phyloP scores from a whole-genome alignment of 1,140 invertebrate genomes.

The Amyelois transitella region DNA sequence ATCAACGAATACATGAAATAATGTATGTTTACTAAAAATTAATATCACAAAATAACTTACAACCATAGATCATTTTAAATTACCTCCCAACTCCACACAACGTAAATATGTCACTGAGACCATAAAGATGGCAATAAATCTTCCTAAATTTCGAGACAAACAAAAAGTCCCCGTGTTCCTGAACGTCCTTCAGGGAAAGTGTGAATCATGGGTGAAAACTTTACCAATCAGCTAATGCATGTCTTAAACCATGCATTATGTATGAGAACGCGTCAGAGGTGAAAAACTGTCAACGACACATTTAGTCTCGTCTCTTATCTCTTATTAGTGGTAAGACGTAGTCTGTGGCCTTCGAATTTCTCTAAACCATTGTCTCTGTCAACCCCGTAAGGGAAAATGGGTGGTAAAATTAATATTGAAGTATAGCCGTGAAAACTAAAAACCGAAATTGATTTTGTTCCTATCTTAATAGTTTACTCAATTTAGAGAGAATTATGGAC shows the following conservation, averaged over 20 bases:
- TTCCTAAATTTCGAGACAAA: neutral
- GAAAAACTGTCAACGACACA: too few relatives aligned
- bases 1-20: neutral
- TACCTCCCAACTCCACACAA: neutral
- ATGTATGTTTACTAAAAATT: neutral
- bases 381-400: too few relatives aligned
- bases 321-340: too few relatives aligned
- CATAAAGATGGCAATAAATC: constrained; percentile 4
- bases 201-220: constrained; percentile 19
- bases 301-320: too few relatives aligned
- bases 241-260: too few relatives aligned
- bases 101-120: neutral
- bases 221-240: constrained; percentile 29
- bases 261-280: too few relatives aligned
- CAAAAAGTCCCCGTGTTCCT: neutral
- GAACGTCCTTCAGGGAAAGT: neutral
- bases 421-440: too few relatives aligned
- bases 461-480: neutral
- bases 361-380: too few relatives aligned
- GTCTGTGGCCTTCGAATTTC: too few relatives aligned
- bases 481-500: too few relatives aligned
- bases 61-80: neutral
- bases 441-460: neutral
- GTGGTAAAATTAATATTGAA: too few relatives aligned
- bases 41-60: neutral